Base-by-base conservation (phyloP, 2,797 vertebrate species). In the Pygocentrus nattereri region DNA sequence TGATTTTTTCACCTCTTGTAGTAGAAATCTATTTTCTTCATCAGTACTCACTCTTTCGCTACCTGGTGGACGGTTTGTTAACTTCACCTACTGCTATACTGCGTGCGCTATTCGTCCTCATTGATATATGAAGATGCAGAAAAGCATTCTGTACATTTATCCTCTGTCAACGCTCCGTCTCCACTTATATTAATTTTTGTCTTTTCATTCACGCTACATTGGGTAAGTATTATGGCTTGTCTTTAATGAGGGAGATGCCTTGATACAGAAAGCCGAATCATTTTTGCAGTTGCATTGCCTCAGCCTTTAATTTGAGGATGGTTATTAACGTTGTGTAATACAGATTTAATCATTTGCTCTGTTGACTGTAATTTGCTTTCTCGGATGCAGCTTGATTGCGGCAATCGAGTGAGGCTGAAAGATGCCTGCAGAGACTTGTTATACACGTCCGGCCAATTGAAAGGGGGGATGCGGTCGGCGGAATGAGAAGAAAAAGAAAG, bases 281-380 rank as follows among this genome's bases (percentile, higher is more conserved):
- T 76, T 82, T 77, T 67, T 77, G 41, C 44, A 81, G 79, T 70
- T 13, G 11, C 64, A n/a, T 59, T 70, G 72, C 71, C 78, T 85
- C 83, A 81, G 79, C 44, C 59, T 69, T 52, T 85, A 84, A 87
- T 86, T 80, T 73, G 79, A 69, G 70, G 15, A 85, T 71, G 27
- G 80, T 89, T 85, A 88, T 86, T 83, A 80, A 82, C 65, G 52
- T 76, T 68, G 21, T 88, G 74, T 88, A 83, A 79, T 89, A 87
- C 79, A 76, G 69, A 82, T 90, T 90, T 84, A 87, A 91, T 92
- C 81, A 89, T 88, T 76, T 58, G 79, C 86, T 88, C 85, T 68
- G 86, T 73, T 85, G 87, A 86, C 85, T 83, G 34, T 74, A 77
- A 54, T 52, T 76, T 54, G 70, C 49, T 44, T 30, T 77, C 54